These are phyloP conservation scores for Drosophila triauraria DNA, from an alignment of 1,140 invertebrate genomes.

Conservation along the genomic window DNA sequence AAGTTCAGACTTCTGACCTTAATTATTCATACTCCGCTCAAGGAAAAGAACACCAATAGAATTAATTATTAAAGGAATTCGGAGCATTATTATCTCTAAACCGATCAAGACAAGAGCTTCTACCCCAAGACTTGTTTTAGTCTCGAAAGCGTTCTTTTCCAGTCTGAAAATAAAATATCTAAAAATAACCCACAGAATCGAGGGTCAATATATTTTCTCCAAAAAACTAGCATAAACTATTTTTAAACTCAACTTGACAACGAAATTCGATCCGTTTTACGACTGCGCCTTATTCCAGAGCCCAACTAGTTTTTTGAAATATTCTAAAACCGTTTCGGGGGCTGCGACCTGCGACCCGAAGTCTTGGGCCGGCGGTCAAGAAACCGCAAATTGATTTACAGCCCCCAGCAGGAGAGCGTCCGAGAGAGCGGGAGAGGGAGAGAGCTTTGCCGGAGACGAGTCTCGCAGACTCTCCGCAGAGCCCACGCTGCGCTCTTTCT, in stretches of 20 bases:
- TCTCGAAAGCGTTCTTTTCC: too few species aligned
- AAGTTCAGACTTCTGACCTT: too few species aligned
- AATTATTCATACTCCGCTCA: too few species aligned
- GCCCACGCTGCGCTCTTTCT: slow-evolving; percentile 16
- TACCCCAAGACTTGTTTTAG: too few species aligned
- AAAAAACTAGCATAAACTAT: too few species aligned
- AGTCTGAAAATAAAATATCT: too few species aligned
- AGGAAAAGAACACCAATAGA: too few species aligned
- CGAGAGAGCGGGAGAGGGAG: slow-evolving; percentile 1
- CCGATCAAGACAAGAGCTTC: too few species aligned
- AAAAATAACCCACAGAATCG: too few species aligned
- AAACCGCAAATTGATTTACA: slow-evolving; percentile 59
- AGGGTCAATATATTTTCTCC: too few species aligned
- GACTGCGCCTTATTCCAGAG: background rate
- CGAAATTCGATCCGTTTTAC: background rate
- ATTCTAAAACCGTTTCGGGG: background rate
- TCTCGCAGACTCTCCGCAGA: slow-evolving; percentile 5
- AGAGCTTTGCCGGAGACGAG: slow-evolving; percentile 3
- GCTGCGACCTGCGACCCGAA: slow-evolving; percentile 26
- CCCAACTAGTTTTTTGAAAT: slow-evolving; percentile 6
- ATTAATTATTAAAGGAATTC: too few species aligned
- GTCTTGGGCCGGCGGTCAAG: slow-evolving; percentile 53
- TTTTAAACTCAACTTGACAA: background rate
- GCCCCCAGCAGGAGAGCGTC: slow-evolving; percentile 3
- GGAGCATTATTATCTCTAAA: too few species aligned